These are phyloP conservation scores for Drosophila kambysellisi DNA, from an alignment of 2,888 invertebrate genomes.

Conservation along the genomic window DNA sequence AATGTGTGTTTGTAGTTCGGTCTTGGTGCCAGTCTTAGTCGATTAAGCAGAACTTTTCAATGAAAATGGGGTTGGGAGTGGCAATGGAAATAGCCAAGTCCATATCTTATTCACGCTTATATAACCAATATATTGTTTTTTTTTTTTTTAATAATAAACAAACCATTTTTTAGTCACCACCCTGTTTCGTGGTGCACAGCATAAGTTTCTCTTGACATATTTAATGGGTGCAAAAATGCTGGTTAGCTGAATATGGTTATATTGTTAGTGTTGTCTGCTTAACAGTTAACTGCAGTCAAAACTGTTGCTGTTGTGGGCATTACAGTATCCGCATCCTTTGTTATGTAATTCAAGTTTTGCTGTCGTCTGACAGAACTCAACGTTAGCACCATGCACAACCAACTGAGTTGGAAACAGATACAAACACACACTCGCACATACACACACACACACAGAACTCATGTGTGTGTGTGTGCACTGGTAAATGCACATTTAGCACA, in stretches of 20 bases:
- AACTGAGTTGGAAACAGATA: slow-evolving; percentile 43
- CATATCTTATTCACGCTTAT: slow-evolving; percentile 39
- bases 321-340: slow-evolving; percentile 1
- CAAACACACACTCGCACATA: background rate
- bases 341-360: slow-evolving; percentile 33
- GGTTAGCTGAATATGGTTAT: slow-evolving; percentile 64
- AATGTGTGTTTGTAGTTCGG: slow-evolving; percentile 30
- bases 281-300: slow-evolving; percentile 13
- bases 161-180: slow-evolving; percentile 10
- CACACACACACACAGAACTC: background rate
- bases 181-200: slow-evolving; percentile 7
- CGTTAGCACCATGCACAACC: slow-evolving; percentile 8
- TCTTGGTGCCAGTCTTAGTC: slow-evolving; percentile 47
- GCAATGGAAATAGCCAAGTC: background rate
- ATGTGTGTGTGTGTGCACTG: background rate
- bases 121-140: slow-evolving; percentile 34
- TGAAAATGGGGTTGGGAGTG: slow-evolving; percentile 3
- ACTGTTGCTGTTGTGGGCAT: slow-evolving; percentile 15
- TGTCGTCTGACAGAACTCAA: background rate
- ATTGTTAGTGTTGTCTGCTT: slow-evolving; percentile 27
- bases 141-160: slow-evolving; percentile 6
- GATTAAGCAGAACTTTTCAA: slow-evolving; percentile 62
- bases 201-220: slow-evolving; percentile 73
- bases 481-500: background rate
- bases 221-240: slow-evolving; percentile 75